Evolutionary conservation across 2,797 vertebrate species (phyloP), one percentile per base, ranked within the genome.

Genomic region (Urosaurus nigricauda): DNA sequence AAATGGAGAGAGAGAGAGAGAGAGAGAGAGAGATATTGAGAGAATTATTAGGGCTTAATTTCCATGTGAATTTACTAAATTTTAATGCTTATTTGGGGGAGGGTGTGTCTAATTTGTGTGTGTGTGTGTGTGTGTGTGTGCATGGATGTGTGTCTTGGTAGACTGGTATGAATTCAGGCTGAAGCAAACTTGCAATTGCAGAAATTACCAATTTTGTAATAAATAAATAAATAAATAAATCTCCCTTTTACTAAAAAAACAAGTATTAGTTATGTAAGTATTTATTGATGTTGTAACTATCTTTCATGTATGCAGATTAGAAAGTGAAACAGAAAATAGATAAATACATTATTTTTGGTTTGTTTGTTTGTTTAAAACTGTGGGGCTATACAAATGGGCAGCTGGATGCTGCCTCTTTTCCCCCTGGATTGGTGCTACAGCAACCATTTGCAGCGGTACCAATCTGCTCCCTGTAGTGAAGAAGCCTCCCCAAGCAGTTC

Each of bases 281-380:
- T 2, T 51, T 68, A 0, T 40, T 2, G 74, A 84, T 1, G 2
- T 79, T 37, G 1, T 73, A 1, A 32, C 0, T 1, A 1, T 32
- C 40, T 7, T 40, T 24, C 19, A 29, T 56, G 63, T 71, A 70
- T 84, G 21, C 14, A 35, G 6, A 26, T 13, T 6, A 11, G 24
- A 47, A 32, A 32, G 29, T 32, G 65, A 68, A 26, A 9, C 24
- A 68, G 26, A 65, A 68, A 68, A 68, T 13, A 68, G 9, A 65
- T 65, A 68, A 68, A 32, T 68, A 32, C 32, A 32, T 68, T 51
- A 51, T 51, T 51, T 51, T 51, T 51, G 47, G 47, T 51, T 51
- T 7, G 26, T 17, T 12, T 0, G 26, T 68, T 29, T 11, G 9
- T 68, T 12, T 32, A 11, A n/a, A n/a, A n/a, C n/a, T n/a, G n/a